Evolutionary conservation across 1,140 invertebrate species (phyloP), one percentile per base, ranked within the genome.

Genomic region (Maniola jurtina): DNA sequence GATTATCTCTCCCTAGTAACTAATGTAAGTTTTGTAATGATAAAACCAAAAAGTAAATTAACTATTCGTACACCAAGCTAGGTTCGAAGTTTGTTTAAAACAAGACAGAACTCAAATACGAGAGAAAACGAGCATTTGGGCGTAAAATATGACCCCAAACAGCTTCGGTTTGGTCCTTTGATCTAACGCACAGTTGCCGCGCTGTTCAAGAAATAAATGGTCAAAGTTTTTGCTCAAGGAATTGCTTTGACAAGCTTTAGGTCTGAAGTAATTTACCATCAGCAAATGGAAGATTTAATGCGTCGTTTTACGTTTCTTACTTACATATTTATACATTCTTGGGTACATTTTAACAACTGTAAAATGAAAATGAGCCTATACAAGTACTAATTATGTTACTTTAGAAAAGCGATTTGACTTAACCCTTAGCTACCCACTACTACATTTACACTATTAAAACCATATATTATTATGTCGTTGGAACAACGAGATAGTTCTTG

Each of bases 201-300:
- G 35, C 56, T 36, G 48, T 66, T 52, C 54, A 62, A 62, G 69
- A 75, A n/a, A 77, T 77, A 77, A 77, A 77, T 77, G 66, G 65
- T 69, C 62, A 73, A 77, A 75, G 63, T 77, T 77, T 73, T 63
- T 68, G 66, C 56, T 52, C 64, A 64, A 57, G 59, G 57, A 57
- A 57, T 68, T 62, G 60, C 72, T 76, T 73, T 71, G 57, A 64
- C 63, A 70, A 65, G 59, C 62, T 69, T 71, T 45, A 69, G 61
- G 42, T 47, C 57, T 63, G 38, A 45, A 54, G 38, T 68, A 60
- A 68, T 64, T 60, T 64, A 59, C 61, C 14, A 8, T 35, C n/a
- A 25, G 45, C 62, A 59, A 65, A 16, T 50, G 35, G 33, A 65
- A 42, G 25, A 14, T n/a, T 54, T 38, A 11, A 35, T n/a, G 25